Evolutionary conservation across 1,140 invertebrate genomes (phyloP).

Genomic region (Drosophila cardini): DNA sequence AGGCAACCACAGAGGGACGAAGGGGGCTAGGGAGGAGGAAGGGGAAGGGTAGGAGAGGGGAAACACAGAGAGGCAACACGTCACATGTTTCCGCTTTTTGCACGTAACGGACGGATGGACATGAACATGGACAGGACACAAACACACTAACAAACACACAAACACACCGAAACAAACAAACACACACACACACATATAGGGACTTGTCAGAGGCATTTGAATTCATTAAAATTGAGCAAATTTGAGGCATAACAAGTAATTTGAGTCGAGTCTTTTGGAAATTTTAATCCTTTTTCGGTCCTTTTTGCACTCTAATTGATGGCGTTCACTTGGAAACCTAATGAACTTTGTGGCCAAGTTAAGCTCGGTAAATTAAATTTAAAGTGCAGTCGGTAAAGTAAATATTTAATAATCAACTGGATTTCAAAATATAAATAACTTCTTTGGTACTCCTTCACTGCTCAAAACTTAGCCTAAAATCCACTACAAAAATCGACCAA

Average conservation of each 20-base stretch:
- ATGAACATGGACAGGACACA: constrained; percentile 49
- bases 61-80: constrained; percentile 46
- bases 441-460: not conserved
- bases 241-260: constrained; percentile 46
- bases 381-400: constrained; percentile 56
- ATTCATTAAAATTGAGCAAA: constrained; percentile 76
- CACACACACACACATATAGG: constrained; percentile 4
- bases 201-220: constrained; percentile 55
- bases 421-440: constrained; percentile 62
- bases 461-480: constrained; percentile 18
- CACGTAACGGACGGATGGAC: constrained; percentile 58
- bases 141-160: constrained; percentile 17
- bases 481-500: constrained; percentile 1
- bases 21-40: constrained; percentile 24
- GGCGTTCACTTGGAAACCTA: constrained; percentile 59
- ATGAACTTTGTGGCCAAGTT: constrained; percentile 67
- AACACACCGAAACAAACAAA: constrained; percentile 7
- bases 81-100: constrained; percentile 79
- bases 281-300: constrained; percentile 17
- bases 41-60: not conserved
- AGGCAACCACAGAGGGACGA: constrained; percentile 48
- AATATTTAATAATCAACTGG: constrained; percentile 79
- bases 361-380: constrained; percentile 74
- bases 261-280: constrained; percentile 42
- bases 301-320: constrained; percentile 51